Conservation (phyloP, 2,113 vertebrate species). For the Chrysemys picta region DNA sequence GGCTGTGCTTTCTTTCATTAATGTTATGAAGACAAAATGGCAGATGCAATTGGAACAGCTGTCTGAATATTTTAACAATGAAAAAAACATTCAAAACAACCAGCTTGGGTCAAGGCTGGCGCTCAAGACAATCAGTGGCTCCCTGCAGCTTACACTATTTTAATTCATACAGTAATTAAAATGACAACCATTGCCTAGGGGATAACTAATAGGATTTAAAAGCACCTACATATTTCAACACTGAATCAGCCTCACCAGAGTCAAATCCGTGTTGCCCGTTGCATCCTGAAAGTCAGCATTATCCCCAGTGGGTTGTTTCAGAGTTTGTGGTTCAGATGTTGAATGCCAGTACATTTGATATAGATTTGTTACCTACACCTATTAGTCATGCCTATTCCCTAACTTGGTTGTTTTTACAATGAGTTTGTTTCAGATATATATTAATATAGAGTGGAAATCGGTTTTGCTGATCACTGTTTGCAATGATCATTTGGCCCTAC, state of each 20-base stretch:
- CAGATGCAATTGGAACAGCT: not conserved
- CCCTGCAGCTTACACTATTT: not conserved
- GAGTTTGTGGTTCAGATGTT: not conserved
- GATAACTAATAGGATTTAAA: not conserved
- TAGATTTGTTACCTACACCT: not conserved
- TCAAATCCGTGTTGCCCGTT: not conserved
- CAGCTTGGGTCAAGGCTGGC: not conserved
- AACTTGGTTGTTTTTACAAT: not conserved
- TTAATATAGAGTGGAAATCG: not conserved
- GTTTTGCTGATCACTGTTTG: not conserved
- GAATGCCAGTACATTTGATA: not conserved
- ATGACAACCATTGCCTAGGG: not conserved
- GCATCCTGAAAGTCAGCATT: not conserved
- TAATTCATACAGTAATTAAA: not conserved
- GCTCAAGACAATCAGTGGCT: not conserved
- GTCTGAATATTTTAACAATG: not conserved
- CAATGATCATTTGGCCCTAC: not conserved
- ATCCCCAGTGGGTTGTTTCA: not conserved
- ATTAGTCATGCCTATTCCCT: not conserved
- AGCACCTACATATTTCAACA: not conserved
- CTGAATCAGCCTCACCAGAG: rapidly evolving
- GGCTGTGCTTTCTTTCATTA: not conserved
- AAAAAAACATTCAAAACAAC: slow-evolving; percentile 6
- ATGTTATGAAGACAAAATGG: slow-evolving; percentile 12
- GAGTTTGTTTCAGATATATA: not conserved